A percentile compares a stretch with the other conserved stretches of the same genome.
These are phyloP conservation scores for Watsonalla cultraria DNA, from an alignment of 2,888 invertebrate genomes.

Conservation along the genomic window DNA sequence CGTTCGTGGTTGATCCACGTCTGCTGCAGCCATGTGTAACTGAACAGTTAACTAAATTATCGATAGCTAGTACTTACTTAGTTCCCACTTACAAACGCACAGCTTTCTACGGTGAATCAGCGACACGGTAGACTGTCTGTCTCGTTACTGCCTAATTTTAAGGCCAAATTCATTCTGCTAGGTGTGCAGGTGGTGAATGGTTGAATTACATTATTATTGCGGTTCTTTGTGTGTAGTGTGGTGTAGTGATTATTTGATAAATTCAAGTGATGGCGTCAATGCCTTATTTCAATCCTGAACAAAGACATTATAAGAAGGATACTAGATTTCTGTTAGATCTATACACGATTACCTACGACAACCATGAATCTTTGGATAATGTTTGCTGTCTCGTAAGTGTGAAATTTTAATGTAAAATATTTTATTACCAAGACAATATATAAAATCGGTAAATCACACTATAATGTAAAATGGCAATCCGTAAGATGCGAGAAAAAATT, in stretches of 20 bases:
- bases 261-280: conserved; percentile 65
- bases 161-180: conserved; percentile 35
- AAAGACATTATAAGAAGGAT: conserved; percentile 92
- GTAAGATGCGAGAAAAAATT: conserved; percentile 25
- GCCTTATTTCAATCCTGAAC: conserved; percentile 75
- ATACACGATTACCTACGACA: conserved; percentile 91
- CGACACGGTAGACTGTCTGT: conserved; percentile 53
- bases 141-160: conserved; percentile 25
- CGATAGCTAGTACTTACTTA: conserved; percentile 43
- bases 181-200: conserved; percentile 33
- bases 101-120: conserved; percentile 75
- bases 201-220: conserved; percentile 19
- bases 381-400: conserved; percentile 82
- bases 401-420: conserved; percentile 4
- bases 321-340: conserved; percentile 89
- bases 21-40: conserved; percentile 64
- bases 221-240: conserved; percentile 15
- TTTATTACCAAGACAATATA: not conserved
- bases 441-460: not conserved
- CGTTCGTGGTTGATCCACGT: conserved; percentile 61
- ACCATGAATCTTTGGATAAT: conserved; percentile 87
- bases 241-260: conserved; percentile 16
- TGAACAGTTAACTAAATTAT: conserved; percentile 50
- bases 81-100: conserved; percentile 16
- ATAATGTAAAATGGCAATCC: conserved; percentile 8